Evolutionary conservation across 2,888 invertebrate species (phyloP).

Genomic region (Synanthedon formicaeformis): DNA sequence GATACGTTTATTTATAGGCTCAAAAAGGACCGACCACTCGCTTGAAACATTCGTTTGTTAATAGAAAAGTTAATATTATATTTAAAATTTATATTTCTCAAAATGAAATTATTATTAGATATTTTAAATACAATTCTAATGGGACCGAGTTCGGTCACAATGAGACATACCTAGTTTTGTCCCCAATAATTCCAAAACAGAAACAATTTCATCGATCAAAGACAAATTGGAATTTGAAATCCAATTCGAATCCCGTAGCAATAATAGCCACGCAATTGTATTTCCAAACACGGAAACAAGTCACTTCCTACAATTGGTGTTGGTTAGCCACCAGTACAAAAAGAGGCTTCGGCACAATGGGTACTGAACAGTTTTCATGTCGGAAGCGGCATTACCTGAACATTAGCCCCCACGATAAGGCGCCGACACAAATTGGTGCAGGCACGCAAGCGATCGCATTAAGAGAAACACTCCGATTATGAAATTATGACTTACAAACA

Average conservation of each 20-base stretch:
- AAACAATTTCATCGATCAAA: too few relatives aligned
- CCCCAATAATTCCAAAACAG: too few relatives aligned
- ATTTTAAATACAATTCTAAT: too few relatives aligned
- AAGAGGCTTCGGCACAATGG: conserved; percentile 26
- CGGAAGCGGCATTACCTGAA: conserved; percentile 64
- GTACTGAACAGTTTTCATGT: conserved; percentile 54
- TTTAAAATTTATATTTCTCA: too few relatives aligned
- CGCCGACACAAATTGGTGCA: conserved; percentile 53
- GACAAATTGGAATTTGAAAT: not conserved
- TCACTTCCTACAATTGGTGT: conserved; percentile 18
- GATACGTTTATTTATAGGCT: too few relatives aligned
- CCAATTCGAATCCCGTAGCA: not conserved
- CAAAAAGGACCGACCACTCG: too few relatives aligned
- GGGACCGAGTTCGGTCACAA: too few relatives aligned
- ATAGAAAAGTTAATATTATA: too few relatives aligned
- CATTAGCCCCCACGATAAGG: conserved; percentile 63
- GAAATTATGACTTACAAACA: not conserved
- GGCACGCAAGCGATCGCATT: conserved; percentile 36
- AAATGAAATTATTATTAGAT: too few relatives aligned
- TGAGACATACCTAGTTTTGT: too few relatives aligned
- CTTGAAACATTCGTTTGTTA: too few relatives aligned
- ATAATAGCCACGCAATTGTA: not conserved
- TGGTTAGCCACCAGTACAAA: conserved; percentile 12
- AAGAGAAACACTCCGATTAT: conserved; percentile 1
- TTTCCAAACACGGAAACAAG: conserved; percentile 19